These are phyloP conservation scores for Cotesia chilonis DNA, from an alignment of 1,140 invertebrate genomes.

Conservation along the genomic window DNA sequence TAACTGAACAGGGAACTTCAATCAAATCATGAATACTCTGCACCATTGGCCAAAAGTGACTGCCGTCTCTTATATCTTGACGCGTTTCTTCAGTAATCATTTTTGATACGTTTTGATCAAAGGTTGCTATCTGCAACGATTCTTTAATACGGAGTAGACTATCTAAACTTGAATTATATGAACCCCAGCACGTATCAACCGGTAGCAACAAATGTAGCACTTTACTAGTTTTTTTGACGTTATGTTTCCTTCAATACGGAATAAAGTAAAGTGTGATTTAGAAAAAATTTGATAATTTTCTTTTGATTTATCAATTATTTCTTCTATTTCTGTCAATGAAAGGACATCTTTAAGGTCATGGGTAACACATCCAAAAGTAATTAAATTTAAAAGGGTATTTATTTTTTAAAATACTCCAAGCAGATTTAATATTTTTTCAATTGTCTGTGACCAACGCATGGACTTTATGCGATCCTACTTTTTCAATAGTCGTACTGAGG, in stretches of 20 bases:
- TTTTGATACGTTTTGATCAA: constrained; percentile 10
- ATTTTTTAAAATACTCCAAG: constrained; percentile 16
- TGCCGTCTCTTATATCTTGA: constrained; percentile 8
- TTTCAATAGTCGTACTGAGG: constrained; percentile 12
- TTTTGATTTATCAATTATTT: background rate
- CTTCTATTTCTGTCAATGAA: background rate
- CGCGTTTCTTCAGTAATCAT: background rate
- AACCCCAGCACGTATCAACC: constrained; percentile 19
- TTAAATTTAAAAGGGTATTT: constrained; percentile 20
- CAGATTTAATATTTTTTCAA: constrained; percentile 22
- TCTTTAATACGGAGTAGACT: constrained; percentile 20
- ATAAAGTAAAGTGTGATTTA: background rate
- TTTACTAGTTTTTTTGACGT: background rate
- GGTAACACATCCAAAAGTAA: constrained; percentile 21
- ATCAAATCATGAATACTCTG: constrained; percentile 13
- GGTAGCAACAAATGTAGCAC: constrained; percentile 2
- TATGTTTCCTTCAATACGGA: too few species aligned
- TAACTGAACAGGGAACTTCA: background rate
- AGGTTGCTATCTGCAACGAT: constrained; percentile 1
- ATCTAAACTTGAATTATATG: background rate
- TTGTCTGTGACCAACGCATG: constrained; percentile 23
- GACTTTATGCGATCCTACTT: constrained; percentile 24
- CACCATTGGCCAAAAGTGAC: constrained; percentile 21
- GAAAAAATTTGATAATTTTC: constrained; percentile 16
- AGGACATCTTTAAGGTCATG: constrained; percentile 16